Evolutionary conservation across 2,797 vertebrate species (phyloP).

Genomic region (Brachyrhaphis roseni): DNA sequence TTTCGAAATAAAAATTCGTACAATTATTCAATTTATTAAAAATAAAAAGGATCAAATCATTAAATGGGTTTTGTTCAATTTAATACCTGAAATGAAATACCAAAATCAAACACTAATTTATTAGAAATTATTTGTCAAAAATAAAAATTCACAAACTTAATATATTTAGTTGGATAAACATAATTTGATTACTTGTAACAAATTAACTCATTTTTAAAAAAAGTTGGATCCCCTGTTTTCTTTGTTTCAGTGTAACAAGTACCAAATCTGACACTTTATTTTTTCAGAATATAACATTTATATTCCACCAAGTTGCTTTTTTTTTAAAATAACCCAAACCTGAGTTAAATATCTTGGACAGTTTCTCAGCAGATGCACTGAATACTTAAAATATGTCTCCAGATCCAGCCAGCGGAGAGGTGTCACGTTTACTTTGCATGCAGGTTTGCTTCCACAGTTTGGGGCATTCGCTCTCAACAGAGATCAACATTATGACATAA

Average conservation of each 20-base stretch:
- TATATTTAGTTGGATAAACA: too few relatives aligned
- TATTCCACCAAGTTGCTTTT: not conserved
- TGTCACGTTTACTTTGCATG: conserved; percentile 44
- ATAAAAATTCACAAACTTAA: too few relatives aligned
- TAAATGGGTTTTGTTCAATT: too few relatives aligned
- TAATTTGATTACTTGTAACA: too few relatives aligned
- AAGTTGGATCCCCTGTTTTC: not conserved
- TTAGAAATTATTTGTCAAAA: too few relatives aligned
- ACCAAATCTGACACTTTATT: conserved; percentile 17
- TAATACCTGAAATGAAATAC: too few relatives aligned
- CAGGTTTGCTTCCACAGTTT: conserved; percentile 39
- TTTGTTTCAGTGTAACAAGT: not conserved
- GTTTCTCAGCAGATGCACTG: conserved; percentile 15
- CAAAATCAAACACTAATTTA: too few relatives aligned
- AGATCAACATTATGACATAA: conserved; percentile 64
- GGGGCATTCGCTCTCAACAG: conserved; percentile 44
- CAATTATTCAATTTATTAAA: too few relatives aligned
- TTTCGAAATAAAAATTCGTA: too few relatives aligned
- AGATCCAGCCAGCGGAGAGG: conserved; percentile 31
- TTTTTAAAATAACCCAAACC: not conserved
- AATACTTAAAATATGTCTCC: conserved; percentile 8
- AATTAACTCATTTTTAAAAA: too few relatives aligned
- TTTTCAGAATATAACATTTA: conserved; percentile 5
- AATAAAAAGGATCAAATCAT: too few relatives aligned
- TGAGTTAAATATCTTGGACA: conserved; percentile 13